phyloP scores from a whole-genome alignment of 2,797 vertebrate genomes.

The Helarctos malayanus region DNA sequence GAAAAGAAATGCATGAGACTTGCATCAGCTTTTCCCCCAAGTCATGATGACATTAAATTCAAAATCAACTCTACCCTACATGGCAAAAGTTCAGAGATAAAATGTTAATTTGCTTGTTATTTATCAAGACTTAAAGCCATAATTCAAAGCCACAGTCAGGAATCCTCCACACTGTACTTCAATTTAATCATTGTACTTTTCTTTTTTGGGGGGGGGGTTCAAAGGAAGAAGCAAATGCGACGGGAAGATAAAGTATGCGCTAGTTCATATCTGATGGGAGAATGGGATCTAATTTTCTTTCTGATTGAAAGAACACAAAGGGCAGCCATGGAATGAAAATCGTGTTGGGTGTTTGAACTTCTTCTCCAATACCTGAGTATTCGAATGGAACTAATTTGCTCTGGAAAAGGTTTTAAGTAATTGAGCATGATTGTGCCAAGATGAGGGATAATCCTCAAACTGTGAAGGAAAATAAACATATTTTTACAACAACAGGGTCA shows the following conservation, averaged over 20 bases:
- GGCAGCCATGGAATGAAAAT: slow-evolving; percentile 58
- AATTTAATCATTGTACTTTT: neutral
- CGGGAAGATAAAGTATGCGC: slow-evolving; percentile 34
- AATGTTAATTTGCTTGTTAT: slow-evolving; percentile 72
- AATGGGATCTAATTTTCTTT: slow-evolving; percentile 74
- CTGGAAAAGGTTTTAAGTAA: slow-evolving; percentile 73
- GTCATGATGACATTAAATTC: slow-evolving; percentile 66
- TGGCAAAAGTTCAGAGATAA: slow-evolving; percentile 70
- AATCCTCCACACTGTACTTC: slow-evolving; percentile 39
- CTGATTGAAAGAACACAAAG: slow-evolving; percentile 68
- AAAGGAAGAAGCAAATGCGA: slow-evolving; percentile 39
- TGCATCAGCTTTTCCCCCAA: slow-evolving; percentile 68
- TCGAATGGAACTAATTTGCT: slow-evolving; percentile 74
- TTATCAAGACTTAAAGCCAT: slow-evolving; percentile 62
- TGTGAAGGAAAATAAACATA: slow-evolving; percentile 65
- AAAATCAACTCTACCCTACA: slow-evolving; percentile 67
- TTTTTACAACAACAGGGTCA: slow-evolving; percentile 65
- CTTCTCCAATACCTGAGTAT: slow-evolving; percentile 59
- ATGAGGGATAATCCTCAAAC: slow-evolving; percentile 66
- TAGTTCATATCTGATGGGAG: slow-evolving; percentile 60
- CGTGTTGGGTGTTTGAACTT: neutral
- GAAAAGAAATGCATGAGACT: slow-evolving; percentile 67
- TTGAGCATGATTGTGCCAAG: slow-evolving; percentile 36
- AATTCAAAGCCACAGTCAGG: slow-evolving; percentile 32
- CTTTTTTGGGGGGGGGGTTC: neutral